phyloP scores from a whole-genome alignment of 37 sponge, comb jelly and placozoan species.

The Tethya wilhelma region DNA sequence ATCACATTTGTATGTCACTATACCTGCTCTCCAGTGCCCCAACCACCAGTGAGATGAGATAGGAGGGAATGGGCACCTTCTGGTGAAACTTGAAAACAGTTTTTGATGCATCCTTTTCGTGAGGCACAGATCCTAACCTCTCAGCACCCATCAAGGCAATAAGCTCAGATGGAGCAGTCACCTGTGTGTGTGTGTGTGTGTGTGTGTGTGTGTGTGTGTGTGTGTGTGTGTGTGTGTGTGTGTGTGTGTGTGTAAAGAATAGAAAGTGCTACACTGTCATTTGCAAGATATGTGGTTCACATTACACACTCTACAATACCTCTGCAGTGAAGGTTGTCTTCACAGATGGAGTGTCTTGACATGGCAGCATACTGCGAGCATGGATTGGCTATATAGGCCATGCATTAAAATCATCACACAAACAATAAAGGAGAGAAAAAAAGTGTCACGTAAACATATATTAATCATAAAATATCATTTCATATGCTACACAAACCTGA shows the following conservation, averaged over 20 bases:
- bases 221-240: too few relatives aligned
- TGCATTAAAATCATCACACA: too few relatives aligned
- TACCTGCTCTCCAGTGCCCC: constrained; percentile 85
- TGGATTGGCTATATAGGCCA: constrained; percentile 90
- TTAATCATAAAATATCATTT: too few relatives aligned
- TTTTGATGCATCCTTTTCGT: neutral
- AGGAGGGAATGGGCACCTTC: constrained; percentile 89
- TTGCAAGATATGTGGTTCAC: too few relatives aligned
- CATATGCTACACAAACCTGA: constrained; percentile 49
- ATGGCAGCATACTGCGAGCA: constrained; percentile 88
- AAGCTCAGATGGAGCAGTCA: constrained; percentile 66
- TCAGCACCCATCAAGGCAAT: constrained; percentile 91
- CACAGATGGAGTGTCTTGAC: constrained; percentile 92
- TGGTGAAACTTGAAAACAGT: constrained; percentile 59
- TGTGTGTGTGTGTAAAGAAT: too few relatives aligned
- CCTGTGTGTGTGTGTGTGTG: too few relatives aligned
- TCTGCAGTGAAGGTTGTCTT: constrained; percentile 86
- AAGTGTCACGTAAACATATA: too few relatives aligned
- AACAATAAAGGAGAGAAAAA: too few relatives aligned
- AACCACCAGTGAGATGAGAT: constrained; percentile 86
- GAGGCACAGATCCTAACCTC: constrained; percentile 18
- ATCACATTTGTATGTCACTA: too few relatives aligned
- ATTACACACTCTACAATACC: too few relatives aligned
- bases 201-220: too few relatives aligned
- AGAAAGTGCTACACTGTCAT: too few relatives aligned